Conservation (phyloP, 2,797 vertebrate genomes). For the Poecile montanus region DNA sequence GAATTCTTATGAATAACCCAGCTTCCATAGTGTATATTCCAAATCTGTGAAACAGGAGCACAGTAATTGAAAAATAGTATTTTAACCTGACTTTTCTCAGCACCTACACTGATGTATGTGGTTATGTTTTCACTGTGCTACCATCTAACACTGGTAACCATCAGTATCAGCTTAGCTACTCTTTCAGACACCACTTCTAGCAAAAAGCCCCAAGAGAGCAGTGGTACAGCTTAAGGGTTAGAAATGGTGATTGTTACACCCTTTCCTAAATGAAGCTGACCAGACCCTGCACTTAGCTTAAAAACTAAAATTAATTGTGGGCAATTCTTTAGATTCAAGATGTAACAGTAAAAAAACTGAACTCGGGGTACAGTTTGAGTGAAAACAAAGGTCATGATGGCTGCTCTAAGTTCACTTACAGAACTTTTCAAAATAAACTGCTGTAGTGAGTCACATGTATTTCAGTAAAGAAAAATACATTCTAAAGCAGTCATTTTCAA, state of each 20-base stretch:
- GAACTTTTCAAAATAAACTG: not conserved
- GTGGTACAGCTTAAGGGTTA: not conserved
- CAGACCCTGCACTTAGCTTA: not conserved
- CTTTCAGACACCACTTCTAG: not conserved
- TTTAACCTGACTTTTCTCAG: not conserved
- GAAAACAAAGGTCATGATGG: not conserved
- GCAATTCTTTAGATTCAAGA: not conserved
- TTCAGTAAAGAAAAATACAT: not conserved
- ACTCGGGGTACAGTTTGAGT: fast-evolving
- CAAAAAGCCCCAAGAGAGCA: not conserved
- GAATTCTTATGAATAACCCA: not conserved
- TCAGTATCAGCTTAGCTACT: not conserved
- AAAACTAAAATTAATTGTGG: not conserved
- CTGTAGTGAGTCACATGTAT: not conserved
- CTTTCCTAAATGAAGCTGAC: not conserved
- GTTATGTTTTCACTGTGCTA: not conserved
- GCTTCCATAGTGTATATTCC: not conserved
- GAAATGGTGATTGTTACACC: fast-evolving
- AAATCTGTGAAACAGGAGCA: not conserved
- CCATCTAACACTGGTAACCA: not conserved
- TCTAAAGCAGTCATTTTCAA: not conserved
- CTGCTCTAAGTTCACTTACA: not conserved
- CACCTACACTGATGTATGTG: fast-evolving
- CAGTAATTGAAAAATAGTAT: no score
- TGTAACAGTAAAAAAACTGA: not conserved